Conservation (phyloP, 2,113 vertebrate genomes). For the Pangasianodon hypophthalmus region DNA sequence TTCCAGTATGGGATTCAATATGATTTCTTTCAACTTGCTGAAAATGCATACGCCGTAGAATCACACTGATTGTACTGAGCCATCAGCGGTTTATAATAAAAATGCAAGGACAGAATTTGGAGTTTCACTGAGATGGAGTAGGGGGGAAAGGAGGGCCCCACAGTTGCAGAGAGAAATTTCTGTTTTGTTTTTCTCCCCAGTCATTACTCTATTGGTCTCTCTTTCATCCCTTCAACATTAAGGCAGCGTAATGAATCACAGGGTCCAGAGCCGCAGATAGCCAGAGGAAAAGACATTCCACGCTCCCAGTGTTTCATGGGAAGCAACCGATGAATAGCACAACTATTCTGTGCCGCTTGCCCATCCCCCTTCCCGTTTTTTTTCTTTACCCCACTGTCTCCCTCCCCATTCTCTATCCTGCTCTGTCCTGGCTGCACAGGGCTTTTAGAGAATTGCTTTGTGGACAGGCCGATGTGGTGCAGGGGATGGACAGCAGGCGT, state of each 20-base stretch:
- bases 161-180: neutral
- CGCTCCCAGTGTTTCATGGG: conserved; percentile 77
- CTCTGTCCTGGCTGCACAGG: conserved; percentile 64
- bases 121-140: neutral
- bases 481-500: conserved; percentile 63
- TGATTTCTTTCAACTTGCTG: conserved; percentile 7
- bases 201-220: conserved; percentile 46
- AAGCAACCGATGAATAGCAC: conserved; percentile 69
- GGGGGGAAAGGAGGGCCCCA: neutral
- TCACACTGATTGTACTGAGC: neutral
- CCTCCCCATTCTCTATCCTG: conserved; percentile 46
- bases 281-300: conserved; percentile 76
- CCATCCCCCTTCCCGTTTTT: conserved; percentile 50
- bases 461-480: conserved; percentile 57
- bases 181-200: conserved; percentile 36
- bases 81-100: neutral
- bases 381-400: conserved; percentile 34
- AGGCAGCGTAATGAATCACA: conserved; percentile 56
- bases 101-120: neutral
- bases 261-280: conserved; percentile 69
- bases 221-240: conserved; percentile 48
- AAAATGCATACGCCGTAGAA: neutral
- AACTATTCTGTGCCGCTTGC: conserved; percentile 63
- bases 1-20: conserved; percentile 49
- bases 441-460: conserved; percentile 65